These are phyloP conservation scores for Drosophila pandora DNA, from an alignment of 1,140 invertebrate species.

Conservation along the genomic window DNA sequence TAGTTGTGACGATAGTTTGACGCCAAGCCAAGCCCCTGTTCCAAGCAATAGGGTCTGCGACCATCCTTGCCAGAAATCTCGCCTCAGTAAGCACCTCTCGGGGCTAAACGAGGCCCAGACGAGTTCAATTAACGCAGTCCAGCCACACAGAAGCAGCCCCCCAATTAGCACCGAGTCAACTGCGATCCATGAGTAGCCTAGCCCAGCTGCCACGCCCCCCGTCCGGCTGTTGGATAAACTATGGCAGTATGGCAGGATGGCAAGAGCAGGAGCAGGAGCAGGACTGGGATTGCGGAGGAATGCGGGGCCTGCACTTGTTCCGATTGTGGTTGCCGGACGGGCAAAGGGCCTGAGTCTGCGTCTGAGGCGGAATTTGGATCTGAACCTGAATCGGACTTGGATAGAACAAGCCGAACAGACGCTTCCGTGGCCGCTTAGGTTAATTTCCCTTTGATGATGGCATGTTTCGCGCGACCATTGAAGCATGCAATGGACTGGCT, in stretches of 20 bases:
- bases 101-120: neutral
- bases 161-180: slow-evolving; percentile 71
- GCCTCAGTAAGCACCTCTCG: slow-evolving; percentile 41
- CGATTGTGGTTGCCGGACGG: slow-evolving; percentile 18
- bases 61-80: slow-evolving; percentile 15
- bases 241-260: neutral
- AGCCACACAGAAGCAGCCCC: slow-evolving; percentile 50
- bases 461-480: slow-evolving; percentile 78
- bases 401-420: slow-evolving; percentile 46
- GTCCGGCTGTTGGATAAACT: slow-evolving; percentile 30
- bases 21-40: slow-evolving; percentile 3
- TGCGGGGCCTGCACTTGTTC: slow-evolving; percentile 23
- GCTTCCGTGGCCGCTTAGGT: slow-evolving; percentile 78
- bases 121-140: slow-evolving; percentile 70
- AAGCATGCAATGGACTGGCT: slow-evolving; percentile 76
- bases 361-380: slow-evolving; percentile 2
- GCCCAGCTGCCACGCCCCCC: slow-evolving; percentile 4
- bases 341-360: slow-evolving; percentile 1
- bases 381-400: slow-evolving; percentile 1
- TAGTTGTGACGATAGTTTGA: neutral
- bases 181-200: slow-evolving; percentile 21
- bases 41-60: slow-evolving; percentile 11
- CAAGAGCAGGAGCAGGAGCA: slow-evolving; percentile 1
- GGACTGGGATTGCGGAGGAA: slow-evolving; percentile 37
- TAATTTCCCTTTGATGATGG: slow-evolving; percentile 77